Conservation (phyloP, 2,797 vertebrate species). For the Muscicapa comitata region DNA sequence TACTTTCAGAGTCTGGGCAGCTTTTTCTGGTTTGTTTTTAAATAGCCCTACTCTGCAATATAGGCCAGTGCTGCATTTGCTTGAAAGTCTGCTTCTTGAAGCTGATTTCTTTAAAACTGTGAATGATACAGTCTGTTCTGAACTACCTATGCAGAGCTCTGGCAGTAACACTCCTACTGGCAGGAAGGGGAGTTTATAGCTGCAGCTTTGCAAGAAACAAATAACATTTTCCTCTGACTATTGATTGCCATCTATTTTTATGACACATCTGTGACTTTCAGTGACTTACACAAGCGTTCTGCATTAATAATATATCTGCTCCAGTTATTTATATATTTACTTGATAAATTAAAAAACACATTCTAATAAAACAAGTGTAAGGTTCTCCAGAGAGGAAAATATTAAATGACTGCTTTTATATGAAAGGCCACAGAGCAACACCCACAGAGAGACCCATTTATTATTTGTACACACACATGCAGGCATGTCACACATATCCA, state of each 20-base stretch:
- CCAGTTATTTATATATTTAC: conserved; percentile 22
- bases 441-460: background rate
- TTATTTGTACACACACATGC: background rate
- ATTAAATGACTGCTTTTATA: background rate
- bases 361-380: background rate
- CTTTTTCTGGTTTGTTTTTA: conserved; percentile 3
- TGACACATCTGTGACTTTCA: conserved; percentile 29
- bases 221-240: conserved; percentile 34
- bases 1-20: background rate
- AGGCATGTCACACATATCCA: background rate
- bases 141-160: background rate
- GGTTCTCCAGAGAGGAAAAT: conserved; percentile 4
- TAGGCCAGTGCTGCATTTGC: background rate
- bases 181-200: conserved; percentile 16
- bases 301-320: background rate
- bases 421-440: background rate
- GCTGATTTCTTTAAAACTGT: background rate
- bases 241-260: conserved; percentile 55
- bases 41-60: background rate
- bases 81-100: background rate
- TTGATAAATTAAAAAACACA: conserved; percentile 35
- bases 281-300: conserved; percentile 7
- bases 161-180: background rate
- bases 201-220: conserved; percentile 27
- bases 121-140: background rate